Evolutionary conservation across 2,888 invertebrate species (phyloP), one percentile per base, ranked within the genome.

Genomic region (Embidobia sp.): DNA sequence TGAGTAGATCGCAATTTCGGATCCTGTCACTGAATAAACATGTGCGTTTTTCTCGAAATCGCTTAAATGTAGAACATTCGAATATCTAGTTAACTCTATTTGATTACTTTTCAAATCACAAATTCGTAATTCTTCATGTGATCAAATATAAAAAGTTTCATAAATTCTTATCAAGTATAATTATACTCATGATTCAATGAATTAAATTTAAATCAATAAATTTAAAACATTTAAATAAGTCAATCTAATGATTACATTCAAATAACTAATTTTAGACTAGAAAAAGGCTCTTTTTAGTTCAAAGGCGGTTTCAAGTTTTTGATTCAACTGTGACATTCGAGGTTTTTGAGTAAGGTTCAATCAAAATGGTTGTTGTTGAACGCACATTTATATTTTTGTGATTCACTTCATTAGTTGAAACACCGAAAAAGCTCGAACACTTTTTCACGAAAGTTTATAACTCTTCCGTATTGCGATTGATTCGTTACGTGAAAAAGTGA

Each of bases 161-260:
- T n/a, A n/a, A n/a, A n/a, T n/a, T n/a, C n/a, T n/a, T n/a, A n/a
- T n/a, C n/a, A n/a, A n/a, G n/a, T n/a, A n/a, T n/a, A n/a, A n/a
- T n/a, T n/a, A n/a, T n/a, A n/a, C n/a, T n/a, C n/a, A n/a, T n/a
- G n/a, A n/a, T n/a, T n/a, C n/a, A n/a, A n/a, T n/a, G n/a, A n/a
- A n/a, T n/a, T n/a, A n/a, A n/a, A n/a, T n/a, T n/a, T n/a, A n/a
- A n/a, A n/a, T n/a, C n/a, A n/a, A n/a, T n/a, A n/a, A n/a, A n/a
- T n/a, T n/a, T n/a, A n/a, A n/a, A n/a, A n/a, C n/a, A n/a, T n/a
- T n/a, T n/a, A n/a, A n/a, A n/a, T n/a, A n/a, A 16, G 57, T 59
- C 31, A 44, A 46, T 61, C 10, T 22, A 33, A 13, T 61, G 61
- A 61, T 61, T 61, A 61, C 46, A 61, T 61, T 11, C 11, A 1